These are phyloP conservation scores for Stegophylla sp. DNA, from an alignment of 2,888 invertebrate species.

Conservation along the genomic window DNA sequence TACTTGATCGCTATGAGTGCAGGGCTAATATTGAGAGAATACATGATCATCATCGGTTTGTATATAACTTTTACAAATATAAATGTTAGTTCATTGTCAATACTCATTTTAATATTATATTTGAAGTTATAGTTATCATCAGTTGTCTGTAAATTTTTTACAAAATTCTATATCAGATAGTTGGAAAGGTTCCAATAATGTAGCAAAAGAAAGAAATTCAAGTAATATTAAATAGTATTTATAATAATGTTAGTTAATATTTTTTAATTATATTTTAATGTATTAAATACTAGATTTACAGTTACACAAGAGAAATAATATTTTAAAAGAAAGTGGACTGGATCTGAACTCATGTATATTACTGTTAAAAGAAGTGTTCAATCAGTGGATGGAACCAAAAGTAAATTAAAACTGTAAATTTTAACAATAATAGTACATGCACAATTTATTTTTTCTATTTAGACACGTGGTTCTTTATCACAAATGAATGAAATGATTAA, in stretches of 20 bases:
- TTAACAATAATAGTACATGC: background rate
- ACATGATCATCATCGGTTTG: constrained; percentile 60
- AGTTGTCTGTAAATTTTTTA: constrained; percentile 72
- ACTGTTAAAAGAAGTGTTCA: constrained; percentile 87
- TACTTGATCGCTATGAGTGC: constrained; percentile 52
- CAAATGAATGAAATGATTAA: constrained; percentile 69
- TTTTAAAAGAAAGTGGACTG: constrained; percentile 71
- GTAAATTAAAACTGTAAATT: constrained; percentile 66
- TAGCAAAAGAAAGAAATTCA: constrained; percentile 17
- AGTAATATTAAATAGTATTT: constrained; percentile 30
- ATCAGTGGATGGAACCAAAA: constrained; percentile 72
- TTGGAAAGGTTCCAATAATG: constrained; percentile 38
- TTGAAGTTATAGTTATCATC: constrained; percentile 69
- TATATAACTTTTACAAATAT: background rate
- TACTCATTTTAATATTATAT: constrained; percentile 26
- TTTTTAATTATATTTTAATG: background rate
- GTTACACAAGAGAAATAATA: constrained; percentile 63
- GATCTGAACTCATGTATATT: constrained; percentile 93
- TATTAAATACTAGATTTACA: constrained; percentile 2
- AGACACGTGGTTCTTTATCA: constrained; percentile 64
- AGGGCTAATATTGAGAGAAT: constrained; percentile 62
- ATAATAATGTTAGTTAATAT: background rate
- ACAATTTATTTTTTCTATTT: constrained; percentile 5
- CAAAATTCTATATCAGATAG: constrained; percentile 65
- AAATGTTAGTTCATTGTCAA: background rate